phyloP scores from a whole-genome alignment of 2,797 vertebrate genomes.

The Microcaecilia unicolor region DNA sequence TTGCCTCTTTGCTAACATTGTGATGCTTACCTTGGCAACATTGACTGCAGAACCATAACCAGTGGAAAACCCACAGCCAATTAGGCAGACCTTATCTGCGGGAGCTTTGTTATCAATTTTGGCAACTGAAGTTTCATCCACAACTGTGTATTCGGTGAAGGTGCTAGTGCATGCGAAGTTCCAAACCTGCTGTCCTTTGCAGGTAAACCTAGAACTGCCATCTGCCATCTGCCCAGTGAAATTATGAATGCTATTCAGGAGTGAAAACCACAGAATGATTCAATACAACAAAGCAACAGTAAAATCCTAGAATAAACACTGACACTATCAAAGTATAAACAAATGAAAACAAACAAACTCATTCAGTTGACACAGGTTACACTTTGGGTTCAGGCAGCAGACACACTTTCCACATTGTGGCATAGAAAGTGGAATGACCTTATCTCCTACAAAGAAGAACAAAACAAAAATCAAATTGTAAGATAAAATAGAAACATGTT shows the following conservation, averaged over 20 bases:
- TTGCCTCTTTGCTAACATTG: too few species aligned
- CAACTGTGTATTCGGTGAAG: conserved; percentile 67
- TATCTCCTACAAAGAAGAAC: too few species aligned
- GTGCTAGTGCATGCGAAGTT: conserved; percentile 47
- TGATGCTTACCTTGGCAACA: conserved; percentile 54
- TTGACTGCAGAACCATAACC: conserved; percentile 68
- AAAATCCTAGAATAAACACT: too few species aligned
- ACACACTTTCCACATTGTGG: conserved; percentile 95
- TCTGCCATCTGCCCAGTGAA: conserved; percentile 30
- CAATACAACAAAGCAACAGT: too few species aligned
- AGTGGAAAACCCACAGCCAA: conserved; percentile 70
- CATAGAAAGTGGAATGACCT: conserved; percentile 82
- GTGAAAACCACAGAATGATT: conserved; percentile 2
- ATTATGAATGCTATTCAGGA: background rate
- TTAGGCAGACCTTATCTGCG: conserved; percentile 64
- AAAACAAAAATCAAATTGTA: too few species aligned
- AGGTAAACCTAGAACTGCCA: conserved; percentile 53
- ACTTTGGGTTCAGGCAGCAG: conserved; percentile 93
- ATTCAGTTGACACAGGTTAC: conserved; percentile 95
- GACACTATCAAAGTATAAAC: too few species aligned
- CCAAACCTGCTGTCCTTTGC: conserved; percentile 51
- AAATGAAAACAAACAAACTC: too few species aligned
- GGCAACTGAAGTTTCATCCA: conserved; percentile 43
- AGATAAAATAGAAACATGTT: too few species aligned
- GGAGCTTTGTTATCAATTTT: conserved; percentile 57